These are phyloP conservation scores for Poeciliopsis paucimaculata DNA, from an alignment of 2,797 vertebrate genomes.

Conservation along the genomic window DNA sequence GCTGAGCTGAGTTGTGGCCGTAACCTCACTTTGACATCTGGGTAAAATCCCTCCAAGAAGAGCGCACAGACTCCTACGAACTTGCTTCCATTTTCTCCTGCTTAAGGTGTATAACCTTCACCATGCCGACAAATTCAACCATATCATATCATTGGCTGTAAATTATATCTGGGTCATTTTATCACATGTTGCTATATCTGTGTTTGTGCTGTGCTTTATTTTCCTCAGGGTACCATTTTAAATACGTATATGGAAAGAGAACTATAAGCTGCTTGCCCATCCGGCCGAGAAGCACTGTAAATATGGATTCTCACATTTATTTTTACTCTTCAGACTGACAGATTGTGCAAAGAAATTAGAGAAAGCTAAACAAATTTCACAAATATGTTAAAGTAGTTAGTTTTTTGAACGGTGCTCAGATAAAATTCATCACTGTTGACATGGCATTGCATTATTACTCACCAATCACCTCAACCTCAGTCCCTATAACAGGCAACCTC, in stretches of 20 bases:
- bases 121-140: conserved; percentile 1
- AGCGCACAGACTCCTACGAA: conserved; percentile 10
- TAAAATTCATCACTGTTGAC: neutral
- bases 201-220: neutral
- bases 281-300: neutral
- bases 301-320: neutral
- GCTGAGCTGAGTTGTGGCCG: conserved; percentile 60
- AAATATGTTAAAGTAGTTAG: neutral
- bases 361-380: neutral
- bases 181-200: conserved; percentile 5
- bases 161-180: conserved; percentile 12
- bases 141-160: conserved; percentile 18
- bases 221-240: neutral
- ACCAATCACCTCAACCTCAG: neutral
- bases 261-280: neutral
- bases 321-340: neutral
- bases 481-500: neutral
- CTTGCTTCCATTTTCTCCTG: neutral
- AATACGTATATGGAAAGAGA: neutral
- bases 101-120: conserved; percentile 18
- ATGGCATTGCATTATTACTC: neutral
- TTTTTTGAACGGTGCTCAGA: neutral
- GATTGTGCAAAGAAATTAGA: neutral
- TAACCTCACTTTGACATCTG: conserved; percentile 71
- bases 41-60: conserved; percentile 44